Base-by-base conservation (phyloP, 2,113 vertebrate genomes). In the Saguinus midas region DNA sequence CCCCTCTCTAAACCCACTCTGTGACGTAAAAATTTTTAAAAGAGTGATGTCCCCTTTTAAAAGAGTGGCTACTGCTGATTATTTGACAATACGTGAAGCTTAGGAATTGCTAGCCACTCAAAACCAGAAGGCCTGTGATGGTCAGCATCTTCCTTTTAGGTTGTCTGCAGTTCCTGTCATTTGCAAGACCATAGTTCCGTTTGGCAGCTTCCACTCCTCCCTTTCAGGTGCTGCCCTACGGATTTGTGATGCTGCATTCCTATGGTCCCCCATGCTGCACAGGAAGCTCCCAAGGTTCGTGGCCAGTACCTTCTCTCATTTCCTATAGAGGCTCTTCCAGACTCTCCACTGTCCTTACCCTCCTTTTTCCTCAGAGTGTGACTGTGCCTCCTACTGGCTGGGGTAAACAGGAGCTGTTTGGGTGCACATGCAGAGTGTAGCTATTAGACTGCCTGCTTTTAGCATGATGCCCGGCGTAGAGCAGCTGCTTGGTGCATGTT, bases 151-250 rank as follows among this genome's bases (percentile, higher is more conserved):
- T 11, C n/a, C 45, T 29, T 20, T 25, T 5, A 27, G 45, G 0
- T 55, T 68, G 20, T 20, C 29, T 18, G 48, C 25, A 81, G 13
- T n/a, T 64, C 61, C 0, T 35, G 13, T 35, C 93, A 75, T 16
- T 37, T 32, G 43, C 27, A 29, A 16, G 52, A 21, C 12, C 25
- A 4, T 0, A 16, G 40, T 7, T 40, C 48, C 3, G 0, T 11
- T 27, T 97, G 97, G 18, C 1, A 45, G 95, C 98, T 98, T 95
- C 98, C 96, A 70, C n/a, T 43, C 25, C 12, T 72, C 1, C 40
- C 20, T 57, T 37, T 3, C 40, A 88, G 86, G 57, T 3, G 55
- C 9, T 23, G 17, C 45, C 61, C 2, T 45, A 6, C 25, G 6
- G 29, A 55, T 1, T 32, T 11, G 0, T 61, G 88, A n/a, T 13